Percentiles rank a stretch among this genome's conserved stretches.
These are phyloP conservation scores for Caretta caretta DNA, from an alignment of 2,113 vertebrate species.

Conservation along the genomic window DNA sequence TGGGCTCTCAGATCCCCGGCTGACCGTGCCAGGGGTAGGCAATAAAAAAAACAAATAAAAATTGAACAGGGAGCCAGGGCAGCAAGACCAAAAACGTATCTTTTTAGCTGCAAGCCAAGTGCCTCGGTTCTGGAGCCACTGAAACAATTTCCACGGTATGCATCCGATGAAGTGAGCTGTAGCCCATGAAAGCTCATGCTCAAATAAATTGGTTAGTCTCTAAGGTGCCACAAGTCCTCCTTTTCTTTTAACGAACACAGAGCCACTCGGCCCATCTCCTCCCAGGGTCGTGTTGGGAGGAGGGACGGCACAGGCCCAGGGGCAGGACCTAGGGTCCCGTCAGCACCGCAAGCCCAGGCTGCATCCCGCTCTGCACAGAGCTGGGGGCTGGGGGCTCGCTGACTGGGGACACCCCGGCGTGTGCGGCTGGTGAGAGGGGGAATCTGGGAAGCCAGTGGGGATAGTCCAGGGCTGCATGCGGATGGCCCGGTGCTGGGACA, in stretches of 20 bases:
- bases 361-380: not conserved
- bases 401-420: not conserved
- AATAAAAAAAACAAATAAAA: not conserved
- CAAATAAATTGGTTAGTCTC: too few relatives aligned
- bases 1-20: not conserved
- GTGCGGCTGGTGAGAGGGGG: accelerated
- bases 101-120: not conserved
- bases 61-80: not conserved
- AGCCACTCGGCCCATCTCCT: not conserved
- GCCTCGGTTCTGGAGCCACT: not conserved
- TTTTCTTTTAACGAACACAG: too few relatives aligned
- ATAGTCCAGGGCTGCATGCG: accelerated
- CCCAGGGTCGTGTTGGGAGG: not conserved
- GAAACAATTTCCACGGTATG: too few relatives aligned
- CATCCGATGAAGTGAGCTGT: too few relatives aligned
- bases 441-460: not conserved
- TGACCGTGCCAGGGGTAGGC: not conserved
- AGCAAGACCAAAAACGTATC: not conserved
- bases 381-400: not conserved
- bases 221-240: too few relatives aligned
- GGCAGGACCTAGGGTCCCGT: too few relatives aligned
- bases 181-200: too few relatives aligned
- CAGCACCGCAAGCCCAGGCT: too few relatives aligned
- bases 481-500: not conserved
- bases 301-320: not conserved